A percentile compares a stretch with the other conserved stretches of the same genome.
Evolutionary conservation across 2,113 vertebrate genomes (phyloP).

Genomic region (Coptodon bakossiorum): DNA sequence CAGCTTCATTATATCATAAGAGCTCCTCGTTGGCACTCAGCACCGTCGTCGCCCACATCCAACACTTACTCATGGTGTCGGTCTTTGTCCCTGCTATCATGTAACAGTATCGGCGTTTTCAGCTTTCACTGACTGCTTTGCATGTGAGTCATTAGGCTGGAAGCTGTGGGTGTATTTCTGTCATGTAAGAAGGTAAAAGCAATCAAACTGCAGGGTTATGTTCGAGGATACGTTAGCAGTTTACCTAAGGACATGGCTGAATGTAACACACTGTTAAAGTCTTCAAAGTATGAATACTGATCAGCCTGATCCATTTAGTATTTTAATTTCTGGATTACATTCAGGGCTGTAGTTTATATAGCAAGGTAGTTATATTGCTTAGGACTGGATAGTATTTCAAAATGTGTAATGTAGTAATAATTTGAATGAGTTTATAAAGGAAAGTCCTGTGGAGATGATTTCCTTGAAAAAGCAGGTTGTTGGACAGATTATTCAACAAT

Average conservation of each 20-base stretch:
- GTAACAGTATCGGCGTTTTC: background rate
- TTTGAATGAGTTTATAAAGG: background rate
- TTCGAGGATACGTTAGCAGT: background rate
- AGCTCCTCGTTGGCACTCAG: constrained; percentile 24
- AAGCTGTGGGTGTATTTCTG: constrained; percentile 13
- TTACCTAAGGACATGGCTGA: background rate
- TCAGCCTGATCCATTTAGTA: background rate
- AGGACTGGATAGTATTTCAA: background rate
- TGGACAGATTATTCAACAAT: background rate
- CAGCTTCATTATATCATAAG: constrained; percentile 44
- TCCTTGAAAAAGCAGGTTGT: background rate
- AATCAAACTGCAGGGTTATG: background rate
- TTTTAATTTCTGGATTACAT: background rate
- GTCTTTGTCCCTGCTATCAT: background rate
- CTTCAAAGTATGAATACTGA: background rate
- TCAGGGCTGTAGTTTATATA: background rate
- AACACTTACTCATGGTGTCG: constrained; percentile 7
- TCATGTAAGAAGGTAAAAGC: background rate
- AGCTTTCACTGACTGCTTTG: background rate
- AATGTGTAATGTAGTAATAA: background rate
- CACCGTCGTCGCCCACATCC: constrained; percentile 6
- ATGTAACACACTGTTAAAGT: background rate
- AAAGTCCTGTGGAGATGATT: background rate
- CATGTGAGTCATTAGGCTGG: background rate
- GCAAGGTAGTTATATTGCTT: background rate